Conservation (phyloP, 2,797 vertebrate genomes). For the Momotus momota region DNA sequence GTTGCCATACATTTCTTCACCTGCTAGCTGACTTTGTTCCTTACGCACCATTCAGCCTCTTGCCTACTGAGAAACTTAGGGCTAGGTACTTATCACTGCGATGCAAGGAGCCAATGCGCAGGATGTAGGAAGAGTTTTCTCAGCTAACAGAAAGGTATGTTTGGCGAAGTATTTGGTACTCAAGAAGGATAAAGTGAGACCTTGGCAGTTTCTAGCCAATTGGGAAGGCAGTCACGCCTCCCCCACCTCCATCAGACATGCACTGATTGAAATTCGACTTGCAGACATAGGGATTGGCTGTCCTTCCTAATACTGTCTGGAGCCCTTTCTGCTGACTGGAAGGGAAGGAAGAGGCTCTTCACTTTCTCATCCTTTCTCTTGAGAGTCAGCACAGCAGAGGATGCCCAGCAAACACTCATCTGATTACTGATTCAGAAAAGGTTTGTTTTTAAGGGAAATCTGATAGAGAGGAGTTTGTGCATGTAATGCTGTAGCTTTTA, state of each 20-base stretch:
- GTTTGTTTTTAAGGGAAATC: neutral
- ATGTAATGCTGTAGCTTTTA: neutral
- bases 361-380: neutral
- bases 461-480: neutral
- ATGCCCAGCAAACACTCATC: neutral
- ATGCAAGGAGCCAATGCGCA: accelerated
- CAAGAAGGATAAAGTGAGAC: neutral
- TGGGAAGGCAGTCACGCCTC: neutral
- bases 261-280: neutral
- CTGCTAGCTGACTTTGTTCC: neutral
- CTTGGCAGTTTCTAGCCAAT: neutral
- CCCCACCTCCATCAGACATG: neutral
- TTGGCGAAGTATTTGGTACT: neutral
- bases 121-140: neutral
- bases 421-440: neutral
- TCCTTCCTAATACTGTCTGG: neutral
- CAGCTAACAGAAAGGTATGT: neutral
- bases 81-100: neutral
- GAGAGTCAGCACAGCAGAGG: neutral
- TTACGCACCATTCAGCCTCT: neutral
- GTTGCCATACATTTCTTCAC: neutral
- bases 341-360: neutral
- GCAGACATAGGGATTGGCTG: neutral
- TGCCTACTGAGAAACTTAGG: neutral
- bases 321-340: neutral